phyloP scores from a whole-genome alignment of 1,140 invertebrate genomes.

The Amyelois transitella region DNA sequence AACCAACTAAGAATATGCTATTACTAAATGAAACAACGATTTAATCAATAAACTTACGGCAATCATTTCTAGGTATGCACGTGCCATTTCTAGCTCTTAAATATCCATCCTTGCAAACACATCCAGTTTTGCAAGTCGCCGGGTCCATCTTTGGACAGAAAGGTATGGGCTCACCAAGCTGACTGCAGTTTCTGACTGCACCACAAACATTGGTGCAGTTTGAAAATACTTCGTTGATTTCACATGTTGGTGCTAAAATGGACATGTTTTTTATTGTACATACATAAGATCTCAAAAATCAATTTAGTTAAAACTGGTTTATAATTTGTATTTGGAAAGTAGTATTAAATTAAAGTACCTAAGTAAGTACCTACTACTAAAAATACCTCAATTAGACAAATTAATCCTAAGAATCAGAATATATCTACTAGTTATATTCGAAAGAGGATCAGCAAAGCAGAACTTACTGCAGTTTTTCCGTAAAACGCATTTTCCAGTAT shows the following conservation, averaged over 20 bases:
- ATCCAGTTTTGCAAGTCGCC: conserved; percentile 28
- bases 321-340: too few species aligned
- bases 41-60: conserved; percentile 26
- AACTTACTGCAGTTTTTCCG: conserved; percentile 33
- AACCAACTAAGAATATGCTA: too few species aligned
- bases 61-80: conserved; percentile 19
- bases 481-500: conserved; percentile 23
- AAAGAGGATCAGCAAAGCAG: too few species aligned
- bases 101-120: conserved; percentile 27
- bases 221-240: conserved; percentile 17
- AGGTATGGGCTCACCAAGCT: conserved; percentile 11
- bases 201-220: conserved; percentile 12
- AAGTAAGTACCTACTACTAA: too few species aligned
- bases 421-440: too few species aligned
- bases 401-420: too few species aligned
- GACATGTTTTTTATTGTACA: not conserved
- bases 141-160: conserved; percentile 27
- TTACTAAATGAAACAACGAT: too few species aligned
- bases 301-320: too few species aligned
- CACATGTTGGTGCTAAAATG: not conserved
- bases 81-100: conserved; percentile 19
- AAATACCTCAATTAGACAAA: too few species aligned
- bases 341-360: too few species aligned
- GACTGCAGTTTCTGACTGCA: conserved; percentile 17
- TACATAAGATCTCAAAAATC: too few species aligned